Conservation (phyloP, 2,888 invertebrate genomes). For the Aelia acuminata region DNA sequence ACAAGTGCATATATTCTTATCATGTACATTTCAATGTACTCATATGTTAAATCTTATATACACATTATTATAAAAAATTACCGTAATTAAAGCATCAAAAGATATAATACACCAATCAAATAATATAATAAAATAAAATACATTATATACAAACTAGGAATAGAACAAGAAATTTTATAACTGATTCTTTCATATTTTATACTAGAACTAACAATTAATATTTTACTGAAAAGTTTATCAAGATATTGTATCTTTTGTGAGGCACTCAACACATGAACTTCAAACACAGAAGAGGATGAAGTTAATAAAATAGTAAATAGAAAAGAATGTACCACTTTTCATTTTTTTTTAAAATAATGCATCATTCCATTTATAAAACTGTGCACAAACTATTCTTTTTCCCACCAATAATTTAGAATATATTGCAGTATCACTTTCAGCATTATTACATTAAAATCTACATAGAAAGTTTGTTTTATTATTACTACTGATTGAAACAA, state of each 20-base stretch:
- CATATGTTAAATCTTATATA: not conserved
- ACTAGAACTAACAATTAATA: not conserved
- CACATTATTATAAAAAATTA: slow-evolving; percentile 7
- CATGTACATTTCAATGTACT: not conserved
- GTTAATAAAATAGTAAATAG: not conserved
- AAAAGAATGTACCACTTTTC: not conserved
- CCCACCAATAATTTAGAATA: not conserved
- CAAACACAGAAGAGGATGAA: not conserved
- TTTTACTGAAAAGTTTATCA: slow-evolving; percentile 23
- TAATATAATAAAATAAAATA: slow-evolving; percentile 23
- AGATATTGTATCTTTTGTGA: not conserved
- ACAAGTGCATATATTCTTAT: not conserved
- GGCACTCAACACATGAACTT: slow-evolving; percentile 13
- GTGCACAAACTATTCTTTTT: not conserved
- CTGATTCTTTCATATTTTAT: not conserved
- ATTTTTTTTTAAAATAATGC: not conserved
- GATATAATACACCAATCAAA: not conserved
- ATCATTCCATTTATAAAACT: not conserved
- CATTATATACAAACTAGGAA: slow-evolving; percentile 6
- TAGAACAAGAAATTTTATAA: not conserved
- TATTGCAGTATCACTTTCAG: not conserved
- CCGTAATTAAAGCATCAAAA: slow-evolving; percentile 18
- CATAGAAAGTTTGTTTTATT: not conserved
- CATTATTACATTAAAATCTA: not conserved
- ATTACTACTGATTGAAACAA: not conserved